phyloP scores from a whole-genome alignment of 2,113 vertebrate species.

The Petaurus breviceps region DNA sequence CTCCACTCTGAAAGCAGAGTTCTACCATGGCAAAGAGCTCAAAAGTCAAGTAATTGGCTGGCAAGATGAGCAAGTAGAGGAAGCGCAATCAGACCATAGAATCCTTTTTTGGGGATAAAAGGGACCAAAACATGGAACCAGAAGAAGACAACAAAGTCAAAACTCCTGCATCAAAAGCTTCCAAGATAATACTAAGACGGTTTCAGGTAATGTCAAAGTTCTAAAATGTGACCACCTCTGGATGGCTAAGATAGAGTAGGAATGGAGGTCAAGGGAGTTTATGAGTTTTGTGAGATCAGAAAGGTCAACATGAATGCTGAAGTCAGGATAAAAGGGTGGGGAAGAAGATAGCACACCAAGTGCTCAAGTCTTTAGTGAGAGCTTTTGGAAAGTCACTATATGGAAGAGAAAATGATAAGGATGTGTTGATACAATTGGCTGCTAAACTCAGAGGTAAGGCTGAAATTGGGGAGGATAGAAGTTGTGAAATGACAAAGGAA shows the following conservation, averaged over 20 bases:
- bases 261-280: background rate
- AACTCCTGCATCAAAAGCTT: too few relatives aligned
- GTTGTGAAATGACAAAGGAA: background rate
- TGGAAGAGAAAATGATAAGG: background rate
- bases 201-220: background rate
- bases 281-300: background rate
- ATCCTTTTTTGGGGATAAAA: too few relatives aligned
- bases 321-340: background rate
- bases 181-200: too few relatives aligned
- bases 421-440: background rate
- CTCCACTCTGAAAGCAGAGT: too few relatives aligned
- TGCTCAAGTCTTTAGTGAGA: background rate
- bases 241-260: background rate
- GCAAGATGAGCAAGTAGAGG: too few relatives aligned
- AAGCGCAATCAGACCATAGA: too few relatives aligned
- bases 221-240: background rate
- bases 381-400: background rate
- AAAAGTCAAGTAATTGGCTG: too few relatives aligned
- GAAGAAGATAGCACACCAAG: background rate
- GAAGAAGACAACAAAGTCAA: too few relatives aligned
- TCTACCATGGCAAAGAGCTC: too few relatives aligned
- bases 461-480: background rate
- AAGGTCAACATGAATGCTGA: background rate
- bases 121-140: too few relatives aligned
- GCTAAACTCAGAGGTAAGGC: too few relatives aligned